Evolutionary conservation across 2,888 invertebrate genomes (phyloP).

Genomic region (Dynastes maya): DNA sequence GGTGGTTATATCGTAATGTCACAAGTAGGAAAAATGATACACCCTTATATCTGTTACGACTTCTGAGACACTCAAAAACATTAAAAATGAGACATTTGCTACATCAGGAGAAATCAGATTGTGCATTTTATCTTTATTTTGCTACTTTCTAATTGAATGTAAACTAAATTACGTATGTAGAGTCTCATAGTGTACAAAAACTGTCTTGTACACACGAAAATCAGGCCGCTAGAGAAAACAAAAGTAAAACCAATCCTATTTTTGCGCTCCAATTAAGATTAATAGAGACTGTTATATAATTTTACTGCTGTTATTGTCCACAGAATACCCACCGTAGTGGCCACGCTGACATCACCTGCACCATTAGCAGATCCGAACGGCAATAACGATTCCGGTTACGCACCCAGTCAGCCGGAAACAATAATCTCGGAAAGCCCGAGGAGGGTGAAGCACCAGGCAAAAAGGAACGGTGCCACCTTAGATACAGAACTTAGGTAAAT

Average conservation of each 20-base stretch:
- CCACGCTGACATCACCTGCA: conserved; percentile 74
- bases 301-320: conserved; percentile 35
- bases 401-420: conserved; percentile 72
- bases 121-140: too few species aligned
- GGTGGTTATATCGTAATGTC: too few species aligned
- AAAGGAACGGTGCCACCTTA: conserved; percentile 67
- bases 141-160: too few species aligned
- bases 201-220: background rate
- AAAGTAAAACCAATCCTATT: background rate
- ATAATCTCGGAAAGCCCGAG: conserved; percentile 68
- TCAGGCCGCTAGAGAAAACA: background rate
- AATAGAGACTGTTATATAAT: conserved; percentile 12
- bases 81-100: too few species aligned
- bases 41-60: too few species aligned
- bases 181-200: too few species aligned
- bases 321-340: conserved; percentile 74
- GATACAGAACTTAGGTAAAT: conserved; percentile 69
- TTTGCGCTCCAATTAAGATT: conserved; percentile 23
- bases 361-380: conserved; percentile 81
- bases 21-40: too few species aligned
- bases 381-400: conserved; percentile 90
- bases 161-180: too few species aligned
- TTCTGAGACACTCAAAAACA: too few species aligned
- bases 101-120: too few species aligned
- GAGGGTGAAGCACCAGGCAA: conserved; percentile 60